Evolutionary conservation across 2,113 vertebrate genomes (phyloP).

Genomic region (Mastomys natalensis): DNA sequence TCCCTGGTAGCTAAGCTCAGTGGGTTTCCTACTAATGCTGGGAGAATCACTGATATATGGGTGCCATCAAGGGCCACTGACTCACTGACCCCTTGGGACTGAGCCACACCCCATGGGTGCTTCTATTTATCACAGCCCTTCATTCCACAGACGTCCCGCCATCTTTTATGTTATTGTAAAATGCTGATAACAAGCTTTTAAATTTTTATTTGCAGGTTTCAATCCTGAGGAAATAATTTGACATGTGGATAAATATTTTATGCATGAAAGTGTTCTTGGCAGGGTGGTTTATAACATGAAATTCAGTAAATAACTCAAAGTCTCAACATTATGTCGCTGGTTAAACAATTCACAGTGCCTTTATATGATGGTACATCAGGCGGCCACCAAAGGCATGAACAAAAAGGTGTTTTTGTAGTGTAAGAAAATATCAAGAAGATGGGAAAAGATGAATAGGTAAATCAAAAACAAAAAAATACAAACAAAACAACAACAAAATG

Average conservation of each 20-base stretch:
- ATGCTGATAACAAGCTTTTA: conserved; percentile 38
- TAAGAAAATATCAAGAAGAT: neutral
- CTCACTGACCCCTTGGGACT: neutral
- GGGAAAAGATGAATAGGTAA: neutral
- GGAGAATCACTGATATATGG: neutral
- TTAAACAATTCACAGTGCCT: conserved; percentile 40
- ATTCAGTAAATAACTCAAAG: conserved; percentile 42
- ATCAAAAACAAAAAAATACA: neutral
- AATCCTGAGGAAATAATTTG: conserved; percentile 71
- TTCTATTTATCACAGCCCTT: neutral
- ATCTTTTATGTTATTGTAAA: conserved; percentile 35
- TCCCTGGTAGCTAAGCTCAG: neutral
- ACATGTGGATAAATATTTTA: conserved; percentile 67
- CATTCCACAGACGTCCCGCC: neutral
- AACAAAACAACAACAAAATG: neutral
- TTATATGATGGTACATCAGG: conserved; percentile 32
- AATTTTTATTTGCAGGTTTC: conserved; percentile 63
- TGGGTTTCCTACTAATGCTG: neutral
- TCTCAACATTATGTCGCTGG: neutral
- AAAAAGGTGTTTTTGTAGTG: conserved; percentile 43
- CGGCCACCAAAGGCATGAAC: conserved; percentile 49
- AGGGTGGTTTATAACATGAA: conserved; percentile 51
- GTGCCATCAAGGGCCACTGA: neutral
- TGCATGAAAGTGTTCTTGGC: conserved; percentile 44
- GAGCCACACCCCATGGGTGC: neutral